Evolutionary conservation across 2,113 vertebrate genomes (phyloP).

Genomic region (Oophaga pumilio): DNA sequence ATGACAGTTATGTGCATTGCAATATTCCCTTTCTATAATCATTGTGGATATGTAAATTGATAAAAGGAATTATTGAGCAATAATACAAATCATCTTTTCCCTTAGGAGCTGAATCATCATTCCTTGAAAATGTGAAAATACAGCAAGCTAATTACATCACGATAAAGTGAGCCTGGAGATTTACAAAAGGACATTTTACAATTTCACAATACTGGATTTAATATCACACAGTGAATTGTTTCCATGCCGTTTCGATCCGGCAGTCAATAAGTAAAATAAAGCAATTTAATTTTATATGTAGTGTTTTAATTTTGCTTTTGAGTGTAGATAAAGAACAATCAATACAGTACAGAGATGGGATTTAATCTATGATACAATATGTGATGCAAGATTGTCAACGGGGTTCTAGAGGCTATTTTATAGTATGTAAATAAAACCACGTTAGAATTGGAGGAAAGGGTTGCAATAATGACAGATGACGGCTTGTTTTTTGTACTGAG

Average conservation of each 20-base stretch:
- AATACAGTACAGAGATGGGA: not conserved
- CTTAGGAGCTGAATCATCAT: constrained; percentile 1
- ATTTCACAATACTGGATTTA: not conserved
- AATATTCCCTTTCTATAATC: no score
- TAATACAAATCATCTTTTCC: not conserved
- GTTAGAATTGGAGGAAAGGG: no score
- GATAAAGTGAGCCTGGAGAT: not conserved
- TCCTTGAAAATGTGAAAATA: not conserved
- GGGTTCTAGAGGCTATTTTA: no score
- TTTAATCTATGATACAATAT: no score
- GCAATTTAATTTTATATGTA: not conserved
- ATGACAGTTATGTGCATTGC: no score
- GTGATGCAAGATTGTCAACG: no score
- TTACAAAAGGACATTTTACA: not conserved
- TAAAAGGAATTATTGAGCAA: not conserved
- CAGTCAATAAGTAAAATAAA: not conserved
- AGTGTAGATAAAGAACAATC: not conserved
- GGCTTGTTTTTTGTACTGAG: no score
- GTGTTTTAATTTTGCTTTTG: not conserved
- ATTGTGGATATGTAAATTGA: no score
- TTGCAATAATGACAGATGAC: no score
- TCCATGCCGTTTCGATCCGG: not conserved
- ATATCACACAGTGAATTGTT: not conserved
- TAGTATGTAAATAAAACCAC: no score
- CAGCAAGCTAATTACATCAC: not conserved